Evolutionary conservation across 64 coral and sea anemone genomes (phyloP), one percentile per base, ranked within the genome.

Genomic region (Montipora foliosa): DNA sequence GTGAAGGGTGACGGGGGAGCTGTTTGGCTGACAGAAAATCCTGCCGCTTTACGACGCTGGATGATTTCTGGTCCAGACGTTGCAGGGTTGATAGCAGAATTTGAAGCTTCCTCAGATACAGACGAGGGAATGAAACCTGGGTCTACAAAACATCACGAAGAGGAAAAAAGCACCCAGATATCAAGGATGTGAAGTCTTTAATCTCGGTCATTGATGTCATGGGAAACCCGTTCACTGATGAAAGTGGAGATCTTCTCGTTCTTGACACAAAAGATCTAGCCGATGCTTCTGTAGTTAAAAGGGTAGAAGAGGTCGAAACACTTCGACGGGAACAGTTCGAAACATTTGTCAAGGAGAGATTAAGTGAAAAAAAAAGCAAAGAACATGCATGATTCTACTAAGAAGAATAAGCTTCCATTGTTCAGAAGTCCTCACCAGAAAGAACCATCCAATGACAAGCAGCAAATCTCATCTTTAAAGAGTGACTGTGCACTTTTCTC

Each of bases 401-500:
- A 22, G 22, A 22, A 22, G 51, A 53, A 53, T 9, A 5, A 9
- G 51, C 51, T 53, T 53, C 51, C 5, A 53, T 9, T 53, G 51
- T 53, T 53, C 25, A 25, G 25, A 25, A 25, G 0, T 25, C 25
- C 25, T 25, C 25, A 0, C 25, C 25, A 25, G 25, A 25, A 25
- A 25, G 25, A 25, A 25, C 25, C 25, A 25, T 25, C 25, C 25
- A 53, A 53, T 2, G 51, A 53, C 51, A 53, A 53, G 51, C 51
- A 53, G 5, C 51, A 53, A 53, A 53, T 53, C 51, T 53, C 51
- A 53, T 53, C 5, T 53, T 25, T 25, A 25, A 9, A 93, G 49
- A 93, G 68, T 71, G 53, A 77, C 15, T 93, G 81, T 61, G 49
- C 81, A 24, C 62, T 95, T 17, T 95, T 91, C 74, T 90, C 94